These are phyloP conservation scores for Morelia viridis DNA, from an alignment of 2,797 vertebrate species.

Conservation along the genomic window DNA sequence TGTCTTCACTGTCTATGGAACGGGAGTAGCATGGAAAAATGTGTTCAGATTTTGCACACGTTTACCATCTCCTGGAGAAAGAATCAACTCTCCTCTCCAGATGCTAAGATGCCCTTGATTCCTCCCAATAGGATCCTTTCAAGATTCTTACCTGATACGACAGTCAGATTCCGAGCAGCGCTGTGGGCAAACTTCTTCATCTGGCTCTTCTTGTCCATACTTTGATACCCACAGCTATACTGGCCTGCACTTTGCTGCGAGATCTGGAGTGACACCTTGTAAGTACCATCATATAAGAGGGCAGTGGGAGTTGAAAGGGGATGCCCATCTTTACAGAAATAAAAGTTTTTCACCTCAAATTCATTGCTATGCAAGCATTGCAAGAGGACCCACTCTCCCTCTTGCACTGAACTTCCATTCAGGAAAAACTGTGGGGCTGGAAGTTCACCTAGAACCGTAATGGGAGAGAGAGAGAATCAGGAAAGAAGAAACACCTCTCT, in stretches of 20 bases:
- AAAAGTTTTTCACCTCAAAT: neutral
- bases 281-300: accelerated
- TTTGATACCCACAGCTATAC: neutral
- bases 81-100: neutral
- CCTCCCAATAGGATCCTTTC: too few relatives aligned
- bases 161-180: neutral
- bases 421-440: neutral
- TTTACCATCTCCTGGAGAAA: neutral
- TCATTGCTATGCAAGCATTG: neutral
- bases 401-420: neutral
- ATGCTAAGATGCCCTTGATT: neutral
- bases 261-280: neutral
- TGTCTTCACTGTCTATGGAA: too few relatives aligned
- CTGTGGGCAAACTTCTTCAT: neutral
- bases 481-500: neutral
- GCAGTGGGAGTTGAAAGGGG: neutral
- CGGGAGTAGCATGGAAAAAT: too few relatives aligned
- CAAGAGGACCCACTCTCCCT: neutral
- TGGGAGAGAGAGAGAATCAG: neutral
- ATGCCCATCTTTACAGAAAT: neutral
- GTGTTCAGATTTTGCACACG: too few relatives aligned
- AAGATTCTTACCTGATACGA: neutral
- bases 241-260: neutral
- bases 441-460: neutral
- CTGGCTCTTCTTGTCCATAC: neutral